A percentile compares a stretch with the other conserved stretches of the same genome.
Evolutionary conservation across 2,888 invertebrate genomes (phyloP).

Genomic region (Eristalis arbustorum): DNA sequence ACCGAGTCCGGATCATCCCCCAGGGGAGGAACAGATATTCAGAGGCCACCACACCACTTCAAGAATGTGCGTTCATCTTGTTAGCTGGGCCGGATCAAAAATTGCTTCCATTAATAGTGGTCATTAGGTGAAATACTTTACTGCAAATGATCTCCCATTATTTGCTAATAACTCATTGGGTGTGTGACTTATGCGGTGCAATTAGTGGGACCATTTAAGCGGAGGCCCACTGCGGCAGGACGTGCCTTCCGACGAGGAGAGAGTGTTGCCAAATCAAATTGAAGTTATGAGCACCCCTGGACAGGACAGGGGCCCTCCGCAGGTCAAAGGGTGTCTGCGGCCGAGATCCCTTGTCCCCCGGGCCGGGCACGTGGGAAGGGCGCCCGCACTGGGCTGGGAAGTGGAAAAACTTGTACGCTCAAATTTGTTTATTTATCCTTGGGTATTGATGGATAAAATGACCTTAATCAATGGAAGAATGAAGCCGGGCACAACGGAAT

Average conservation of each 20-base stretch:
- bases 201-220: constrained; percentile 70
- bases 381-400: background rate
- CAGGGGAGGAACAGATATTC: constrained; percentile 50
- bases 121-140: constrained; percentile 77
- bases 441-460: constrained; percentile 76
- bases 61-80: constrained; percentile 63
- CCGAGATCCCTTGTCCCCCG: constrained; percentile 35
- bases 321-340: constrained; percentile 15
- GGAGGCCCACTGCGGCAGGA: constrained; percentile 13
- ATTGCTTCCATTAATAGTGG: constrained; percentile 78
- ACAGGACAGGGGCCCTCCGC: background rate
- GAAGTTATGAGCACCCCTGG: constrained; percentile 32
- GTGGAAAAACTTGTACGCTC: constrained; percentile 54
- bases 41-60: constrained; percentile 12
- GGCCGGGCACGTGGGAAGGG: background rate
- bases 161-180: constrained; percentile 76
- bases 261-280: constrained; percentile 53
- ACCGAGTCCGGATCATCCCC: constrained; percentile 54
- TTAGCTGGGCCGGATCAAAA: constrained; percentile 73
- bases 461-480: constrained; percentile 77
- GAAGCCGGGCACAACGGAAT: constrained; percentile 70
- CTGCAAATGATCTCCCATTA: constrained; percentile 79
- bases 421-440: constrained; percentile 72
- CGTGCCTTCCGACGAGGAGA: constrained; percentile 49
- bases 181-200: constrained; percentile 68